Evolutionary conservation across 2,888 invertebrate species (phyloP).

Genomic region (Campoplex nolae): DNA sequence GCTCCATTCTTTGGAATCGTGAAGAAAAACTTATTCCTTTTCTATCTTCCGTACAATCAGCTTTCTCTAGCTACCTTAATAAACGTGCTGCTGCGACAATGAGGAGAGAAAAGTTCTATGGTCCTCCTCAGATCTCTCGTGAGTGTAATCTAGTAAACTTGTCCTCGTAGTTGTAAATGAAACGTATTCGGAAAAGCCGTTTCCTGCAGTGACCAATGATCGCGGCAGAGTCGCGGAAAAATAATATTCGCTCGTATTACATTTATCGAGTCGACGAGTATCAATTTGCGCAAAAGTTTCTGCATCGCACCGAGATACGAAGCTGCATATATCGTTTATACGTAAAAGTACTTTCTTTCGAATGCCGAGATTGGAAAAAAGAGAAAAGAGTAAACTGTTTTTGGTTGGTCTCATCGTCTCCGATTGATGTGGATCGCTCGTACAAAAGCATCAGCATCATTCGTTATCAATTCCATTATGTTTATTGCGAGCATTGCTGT

Average conservation of each 20-base stretch:
- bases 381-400: background rate
- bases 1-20: background rate
- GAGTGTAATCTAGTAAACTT: slow-evolving; percentile 60
- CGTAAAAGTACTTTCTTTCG: slow-evolving; percentile 64
- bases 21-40: background rate
- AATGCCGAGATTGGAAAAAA: slow-evolving; percentile 13
- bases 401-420: slow-evolving; percentile 13
- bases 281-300: slow-evolving; percentile 21
- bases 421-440: slow-evolving; percentile 19
- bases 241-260: background rate
- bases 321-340: slow-evolving; percentile 43
- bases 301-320: slow-evolving; percentile 9
- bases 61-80: slow-evolving; percentile 25
- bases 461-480: background rate
- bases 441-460: slow-evolving; percentile 17
- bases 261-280: no score
- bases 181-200: slow-evolving; percentile 41
- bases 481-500: slow-evolving; percentile 11
- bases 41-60: background rate
- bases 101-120: slow-evolving; percentile 8
- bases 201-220: slow-evolving; percentile 55
- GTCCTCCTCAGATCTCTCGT: slow-evolving; percentile 51
- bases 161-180: slow-evolving; percentile 45
- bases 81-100: slow-evolving; percentile 28
- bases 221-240: background rate